phyloP scores from a whole-genome alignment of 2,797 vertebrate species.

The Eutrigla gurnardus region DNA sequence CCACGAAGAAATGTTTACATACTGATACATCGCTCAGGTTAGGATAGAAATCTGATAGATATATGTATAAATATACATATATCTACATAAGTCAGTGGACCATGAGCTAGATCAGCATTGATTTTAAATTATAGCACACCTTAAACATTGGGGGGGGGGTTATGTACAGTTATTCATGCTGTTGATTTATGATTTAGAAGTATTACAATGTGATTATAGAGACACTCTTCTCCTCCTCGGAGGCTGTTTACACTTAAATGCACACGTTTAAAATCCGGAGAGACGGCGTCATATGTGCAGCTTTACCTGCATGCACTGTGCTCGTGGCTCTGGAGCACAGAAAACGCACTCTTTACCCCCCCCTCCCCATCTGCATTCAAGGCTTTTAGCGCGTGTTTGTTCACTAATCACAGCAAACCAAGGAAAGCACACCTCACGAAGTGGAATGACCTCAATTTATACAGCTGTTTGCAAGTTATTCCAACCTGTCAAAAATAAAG shows the following conservation, averaged over 20 bases:
- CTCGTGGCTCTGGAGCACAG: constrained; percentile 72
- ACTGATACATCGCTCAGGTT: constrained; percentile 82
- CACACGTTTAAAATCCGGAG: constrained; percentile 51
- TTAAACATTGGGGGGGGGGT: constrained; percentile 42
- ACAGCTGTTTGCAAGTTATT: constrained; percentile 79
- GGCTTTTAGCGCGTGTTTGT: constrained; percentile 73
- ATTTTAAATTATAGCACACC: constrained; percentile 70
- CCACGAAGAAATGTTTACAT: constrained; percentile 82
- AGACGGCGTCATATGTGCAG: constrained; percentile 72
- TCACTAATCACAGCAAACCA: constrained; percentile 68
- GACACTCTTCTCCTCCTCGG: constrained; percentile 32
- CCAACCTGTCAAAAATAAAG: constrained; percentile 56
- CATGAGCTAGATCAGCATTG: constrained; percentile 65
- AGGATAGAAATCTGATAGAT: constrained; percentile 69
- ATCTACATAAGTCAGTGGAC: constrained; percentile 65
- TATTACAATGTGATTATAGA: constrained; percentile 51
- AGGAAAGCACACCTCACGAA: constrained; percentile 83
- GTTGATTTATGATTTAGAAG: constrained; percentile 60
- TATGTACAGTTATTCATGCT: constrained; percentile 61
- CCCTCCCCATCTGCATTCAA: constrained; percentile 66
- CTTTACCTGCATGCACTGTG: constrained; percentile 83
- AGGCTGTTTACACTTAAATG: constrained; percentile 76
- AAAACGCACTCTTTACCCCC: constrained; percentile 37
- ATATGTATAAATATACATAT: constrained; percentile 33
- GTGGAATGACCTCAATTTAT: constrained; percentile 83